Conservation (phyloP, 2,113 vertebrate genomes). For the Hypomesus transpacificus region DNA sequence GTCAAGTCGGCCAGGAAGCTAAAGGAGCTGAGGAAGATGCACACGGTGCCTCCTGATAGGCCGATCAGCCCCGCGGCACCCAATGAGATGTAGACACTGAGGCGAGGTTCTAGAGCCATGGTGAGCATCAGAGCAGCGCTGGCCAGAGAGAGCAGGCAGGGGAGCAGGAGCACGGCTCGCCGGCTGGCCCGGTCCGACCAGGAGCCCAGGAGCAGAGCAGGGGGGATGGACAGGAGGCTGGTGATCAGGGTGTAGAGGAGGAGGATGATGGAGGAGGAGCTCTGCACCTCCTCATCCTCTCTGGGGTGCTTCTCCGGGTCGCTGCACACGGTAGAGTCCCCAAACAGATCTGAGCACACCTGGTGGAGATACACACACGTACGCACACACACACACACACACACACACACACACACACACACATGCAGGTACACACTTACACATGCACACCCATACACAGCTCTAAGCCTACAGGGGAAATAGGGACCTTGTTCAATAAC, state of each 20-base stretch:
- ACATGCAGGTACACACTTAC: background rate
- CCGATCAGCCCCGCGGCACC: constrained; percentile 40
- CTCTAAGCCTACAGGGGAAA: background rate
- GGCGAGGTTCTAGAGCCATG: constrained; percentile 33
- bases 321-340: constrained; percentile 33
- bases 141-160: constrained; percentile 42
- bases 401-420: background rate
- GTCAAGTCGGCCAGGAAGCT: constrained; percentile 62
- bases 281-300: constrained; percentile 34
- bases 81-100: constrained; percentile 51
- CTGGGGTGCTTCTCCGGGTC: constrained; percentile 11
- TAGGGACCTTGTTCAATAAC: too few species aligned
- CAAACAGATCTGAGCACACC: constrained; percentile 53
- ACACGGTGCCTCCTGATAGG: constrained; percentile 51
- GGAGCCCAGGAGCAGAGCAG: constrained; percentile 59
- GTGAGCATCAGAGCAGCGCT: constrained; percentile 46
- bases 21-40: constrained; percentile 58
- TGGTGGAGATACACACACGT: constrained; percentile 22
- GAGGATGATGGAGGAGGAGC: constrained; percentile 46
- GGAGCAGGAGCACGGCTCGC: constrained; percentile 51
- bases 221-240: constrained; percentile 53
- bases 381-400: background rate
- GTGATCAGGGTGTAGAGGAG: constrained; percentile 43
- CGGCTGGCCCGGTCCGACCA: constrained; percentile 59
- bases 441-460: background rate